phyloP scores from a whole-genome alignment of 2,113 vertebrate species.

The Rynchops niger region DNA sequence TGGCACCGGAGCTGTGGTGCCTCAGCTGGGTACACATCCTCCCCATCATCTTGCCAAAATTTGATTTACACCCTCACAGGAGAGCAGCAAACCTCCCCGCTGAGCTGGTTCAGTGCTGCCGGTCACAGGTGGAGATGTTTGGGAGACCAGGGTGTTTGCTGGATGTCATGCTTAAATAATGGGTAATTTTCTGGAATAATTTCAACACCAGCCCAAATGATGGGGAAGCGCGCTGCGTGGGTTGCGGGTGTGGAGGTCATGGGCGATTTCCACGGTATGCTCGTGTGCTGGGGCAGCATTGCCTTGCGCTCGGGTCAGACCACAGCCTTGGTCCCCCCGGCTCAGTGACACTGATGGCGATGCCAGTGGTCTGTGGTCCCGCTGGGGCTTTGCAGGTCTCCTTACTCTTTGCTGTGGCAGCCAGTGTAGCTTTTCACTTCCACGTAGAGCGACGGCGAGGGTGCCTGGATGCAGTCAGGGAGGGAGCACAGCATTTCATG shows the following conservation, averaged over 20 bases:
- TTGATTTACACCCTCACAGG: accelerated
- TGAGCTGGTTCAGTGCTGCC: accelerated
- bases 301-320: accelerated
- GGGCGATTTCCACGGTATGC: accelerated
- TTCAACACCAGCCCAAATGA: accelerated
- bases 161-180: not conserved
- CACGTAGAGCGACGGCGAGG: accelerated
- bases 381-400: not conserved
- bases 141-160: accelerated
- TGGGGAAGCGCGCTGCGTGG: not conserved
- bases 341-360: accelerated
- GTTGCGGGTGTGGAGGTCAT: not conserved
- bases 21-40: not conserved
- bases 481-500: accelerated
- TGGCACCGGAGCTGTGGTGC: not conserved
- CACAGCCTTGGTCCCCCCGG: not conserved
- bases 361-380: not conserved
- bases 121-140: accelerated
- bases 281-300: not conserved
- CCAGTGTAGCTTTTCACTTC: not conserved
- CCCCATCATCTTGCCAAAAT: not conserved
- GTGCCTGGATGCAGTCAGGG: accelerated
- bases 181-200: not conserved
- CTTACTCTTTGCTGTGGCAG: not conserved
- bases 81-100: not conserved